Base-by-base conservation (phyloP, 2,113 vertebrate genomes). In the Saccopteryx bilineata region DNA sequence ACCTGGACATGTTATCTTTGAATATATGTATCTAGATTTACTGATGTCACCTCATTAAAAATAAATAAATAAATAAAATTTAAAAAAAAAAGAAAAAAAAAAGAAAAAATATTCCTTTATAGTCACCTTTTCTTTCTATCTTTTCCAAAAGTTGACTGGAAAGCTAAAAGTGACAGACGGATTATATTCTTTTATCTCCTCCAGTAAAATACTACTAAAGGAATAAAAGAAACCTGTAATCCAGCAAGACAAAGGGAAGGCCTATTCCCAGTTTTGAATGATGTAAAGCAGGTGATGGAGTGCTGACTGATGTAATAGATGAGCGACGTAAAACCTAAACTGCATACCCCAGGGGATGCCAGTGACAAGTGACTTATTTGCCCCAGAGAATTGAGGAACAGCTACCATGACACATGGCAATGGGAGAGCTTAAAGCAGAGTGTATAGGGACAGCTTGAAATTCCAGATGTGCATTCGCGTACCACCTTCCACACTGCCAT, bases 71-170 rank as follows among this genome's bases (percentile, higher is more conserved):
- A n/a, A n/a, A n/a, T n/a, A n/a, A n/a, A n/a, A n/a, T n/a, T n/a
- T n/a, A n/a, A n/a, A n/a, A n/a, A n/a, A n/a, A n/a, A n/a, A n/a
- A n/a, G n/a, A n/a, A n/a, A n/a, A n/a, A n/a, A n/a, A n/a, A n/a
- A n/a, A 79, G 28, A 71, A 72, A 87, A 80, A 85, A n/a, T 65
- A 56, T 82, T 76, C n/a, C 87, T 83, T 91, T 68, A 76, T 2
- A 14, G 86, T 52, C n/a, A 69, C 28, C 33, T 80, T 33, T 33
- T 85, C 7, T 39, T 72, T 58, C 50, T 96, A 39, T 56, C 50
- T 80, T 93, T 60, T 85, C 13, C 24, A 54, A 75, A 96, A 33
- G 7, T 65, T 63, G 12, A 26, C 52, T 48, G 3, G 48, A 52
- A 9, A 84, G 65, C 50, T 89, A 72, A 72, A 72, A 60, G 31